Evolutionary conservation across 1,140 invertebrate genomes (phyloP).

Genomic region (Trichonephila clavipes): DNA sequence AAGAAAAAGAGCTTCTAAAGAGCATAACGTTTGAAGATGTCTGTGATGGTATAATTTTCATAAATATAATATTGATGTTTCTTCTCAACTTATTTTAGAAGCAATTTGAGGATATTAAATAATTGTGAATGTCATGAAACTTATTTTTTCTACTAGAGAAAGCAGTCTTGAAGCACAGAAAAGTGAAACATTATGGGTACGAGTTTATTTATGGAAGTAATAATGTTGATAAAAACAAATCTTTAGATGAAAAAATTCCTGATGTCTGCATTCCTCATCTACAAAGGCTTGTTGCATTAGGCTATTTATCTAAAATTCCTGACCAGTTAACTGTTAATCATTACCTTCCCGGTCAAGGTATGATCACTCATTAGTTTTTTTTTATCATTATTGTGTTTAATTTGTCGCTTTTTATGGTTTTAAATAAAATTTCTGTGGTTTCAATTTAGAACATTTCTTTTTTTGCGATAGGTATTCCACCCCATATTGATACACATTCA

Average conservation of each 20-base stretch:
- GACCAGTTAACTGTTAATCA: slow-evolving; percentile 97
- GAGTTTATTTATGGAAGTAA: slow-evolving; percentile 95
- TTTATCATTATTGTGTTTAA: background rate
- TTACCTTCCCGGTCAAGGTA: slow-evolving; percentile 95
- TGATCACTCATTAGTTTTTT: slow-evolving; percentile 47
- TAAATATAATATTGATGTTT: background rate
- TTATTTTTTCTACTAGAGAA: slow-evolving; percentile 14
- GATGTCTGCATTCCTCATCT: slow-evolving; percentile 86
- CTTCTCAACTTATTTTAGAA: background rate
- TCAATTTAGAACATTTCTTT: background rate
- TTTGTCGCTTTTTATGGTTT: background rate
- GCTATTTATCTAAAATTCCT: slow-evolving; percentile 82
- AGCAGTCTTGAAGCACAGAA: slow-evolving; percentile 88
- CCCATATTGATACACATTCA: slow-evolving; percentile 97
- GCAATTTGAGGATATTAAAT: background rate
- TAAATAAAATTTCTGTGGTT: background rate
- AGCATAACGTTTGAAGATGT: slow-evolving; percentile 84
- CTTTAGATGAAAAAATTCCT: slow-evolving; percentile 87
- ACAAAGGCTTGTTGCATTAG: slow-evolving; percentile 81
- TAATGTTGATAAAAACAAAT: slow-evolving; percentile 88
- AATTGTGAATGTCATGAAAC: background rate
- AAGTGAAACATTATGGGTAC: slow-evolving; percentile 96
- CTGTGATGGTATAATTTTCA: background rate
- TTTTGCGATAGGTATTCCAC: slow-evolving; percentile 89
- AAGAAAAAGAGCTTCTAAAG: slow-evolving; percentile 86